These are phyloP conservation scores for Psephotus haematonotus DNA, from an alignment of 2,113 vertebrate species.

Conservation along the genomic window DNA sequence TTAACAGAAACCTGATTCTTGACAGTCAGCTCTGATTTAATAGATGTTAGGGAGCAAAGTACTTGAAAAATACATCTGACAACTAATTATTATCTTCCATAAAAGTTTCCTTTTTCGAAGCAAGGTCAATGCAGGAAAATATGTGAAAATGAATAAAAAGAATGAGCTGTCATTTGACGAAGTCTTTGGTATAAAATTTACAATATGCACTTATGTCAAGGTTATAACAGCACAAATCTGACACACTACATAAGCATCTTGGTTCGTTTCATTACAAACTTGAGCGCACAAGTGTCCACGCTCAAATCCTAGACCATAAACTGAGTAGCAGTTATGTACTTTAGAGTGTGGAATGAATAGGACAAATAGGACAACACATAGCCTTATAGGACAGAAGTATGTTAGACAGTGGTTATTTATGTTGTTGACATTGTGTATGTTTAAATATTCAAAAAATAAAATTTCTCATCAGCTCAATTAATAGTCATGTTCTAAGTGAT, in stretches of 20 bases:
- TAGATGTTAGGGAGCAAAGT: neutral
- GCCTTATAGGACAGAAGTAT: neutral
- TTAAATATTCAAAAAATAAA: neutral
- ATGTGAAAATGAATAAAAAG: neutral
- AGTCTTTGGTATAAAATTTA: neutral
- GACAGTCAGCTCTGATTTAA: neutral
- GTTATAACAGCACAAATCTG: neutral
- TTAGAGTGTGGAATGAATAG: neutral
- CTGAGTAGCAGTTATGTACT: neutral
- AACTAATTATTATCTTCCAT: constrained; percentile 3
- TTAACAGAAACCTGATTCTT: neutral
- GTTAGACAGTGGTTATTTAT: neutral
- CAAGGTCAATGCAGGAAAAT: neutral
- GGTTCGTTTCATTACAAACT: neutral
- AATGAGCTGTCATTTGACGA: neutral
- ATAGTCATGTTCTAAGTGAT: neutral
- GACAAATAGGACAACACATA: neutral
- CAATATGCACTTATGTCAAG: neutral
- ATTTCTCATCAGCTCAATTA: neutral
- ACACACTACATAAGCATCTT: neutral
- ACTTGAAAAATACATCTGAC: neutral
- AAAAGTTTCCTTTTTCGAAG: neutral
- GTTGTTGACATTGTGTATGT: neutral
- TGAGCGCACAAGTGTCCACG: neutral
- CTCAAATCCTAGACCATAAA: neutral